phyloP scores from a whole-genome alignment of 2,888 invertebrate genomes.

The Drosophila vallismaia region DNA sequence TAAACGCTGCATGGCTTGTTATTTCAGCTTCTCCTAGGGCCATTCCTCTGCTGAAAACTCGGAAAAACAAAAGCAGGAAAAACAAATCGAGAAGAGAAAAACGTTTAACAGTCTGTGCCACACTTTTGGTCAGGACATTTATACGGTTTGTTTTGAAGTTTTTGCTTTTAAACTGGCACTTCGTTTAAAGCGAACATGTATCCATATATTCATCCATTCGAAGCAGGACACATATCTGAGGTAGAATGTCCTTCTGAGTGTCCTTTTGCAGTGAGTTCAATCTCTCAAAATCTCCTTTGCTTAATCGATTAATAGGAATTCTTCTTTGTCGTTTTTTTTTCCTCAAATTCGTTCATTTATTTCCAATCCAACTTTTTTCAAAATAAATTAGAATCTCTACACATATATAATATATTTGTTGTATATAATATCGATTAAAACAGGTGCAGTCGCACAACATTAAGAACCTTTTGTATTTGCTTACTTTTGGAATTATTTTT shows the following conservation, averaged over 20 bases:
- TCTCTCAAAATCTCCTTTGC: too few species aligned
- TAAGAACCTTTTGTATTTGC: slow-evolving; percentile 33
- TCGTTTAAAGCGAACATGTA: slow-evolving; percentile 35
- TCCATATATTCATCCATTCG: slow-evolving; percentile 24
- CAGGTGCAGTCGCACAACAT: slow-evolving; percentile 67
- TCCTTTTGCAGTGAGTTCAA: too few species aligned
- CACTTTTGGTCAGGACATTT: slow-evolving; percentile 61
- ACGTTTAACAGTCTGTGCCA: slow-evolving; percentile 66
- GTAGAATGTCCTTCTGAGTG: too few species aligned
- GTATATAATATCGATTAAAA: slow-evolving; percentile 41
- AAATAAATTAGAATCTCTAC: slow-evolving; percentile 39
- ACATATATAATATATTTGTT: slow-evolving; percentile 30
- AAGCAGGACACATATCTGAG: slow-evolving; percentile 10
- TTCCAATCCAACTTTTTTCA: slow-evolving; percentile 21
- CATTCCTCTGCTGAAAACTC: slow-evolving; percentile 29
- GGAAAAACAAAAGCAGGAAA: slow-evolving; percentile 49
- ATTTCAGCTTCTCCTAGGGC: slow-evolving; percentile 42
- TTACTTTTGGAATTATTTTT: slow-evolving; percentile 43
- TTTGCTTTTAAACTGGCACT: slow-evolving; percentile 38
- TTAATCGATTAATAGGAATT: neutral
- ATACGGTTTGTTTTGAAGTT: slow-evolving; percentile 67
- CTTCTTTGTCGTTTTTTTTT: neutral
- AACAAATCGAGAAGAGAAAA: slow-evolving; percentile 27
- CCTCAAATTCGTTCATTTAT: slow-evolving; percentile 18
- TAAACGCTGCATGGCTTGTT: slow-evolving; percentile 73